phyloP scores from a whole-genome alignment of 2,113 vertebrate species.

The Antechinus stuartii region DNA sequence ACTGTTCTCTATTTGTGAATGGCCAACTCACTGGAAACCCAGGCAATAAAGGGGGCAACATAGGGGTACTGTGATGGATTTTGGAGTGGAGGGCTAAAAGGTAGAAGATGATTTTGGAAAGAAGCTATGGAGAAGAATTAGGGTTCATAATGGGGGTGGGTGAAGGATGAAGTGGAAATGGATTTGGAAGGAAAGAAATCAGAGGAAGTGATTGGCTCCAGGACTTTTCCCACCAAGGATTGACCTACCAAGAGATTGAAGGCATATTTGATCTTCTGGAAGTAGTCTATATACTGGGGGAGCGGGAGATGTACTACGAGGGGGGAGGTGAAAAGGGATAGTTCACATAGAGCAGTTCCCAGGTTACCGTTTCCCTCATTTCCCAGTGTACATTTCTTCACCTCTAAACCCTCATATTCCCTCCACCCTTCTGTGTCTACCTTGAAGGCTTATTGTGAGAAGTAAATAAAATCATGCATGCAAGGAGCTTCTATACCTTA shows the following conservation, averaged over 20 bases:
- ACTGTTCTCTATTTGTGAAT: not conserved
- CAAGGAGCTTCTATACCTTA: not conserved
- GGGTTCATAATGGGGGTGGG: not conserved
- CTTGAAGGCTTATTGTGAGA: not conserved
- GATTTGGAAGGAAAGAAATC: not conserved
- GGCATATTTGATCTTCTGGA: slow-evolving; percentile 89
- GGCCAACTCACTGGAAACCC: not conserved
- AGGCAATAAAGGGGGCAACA: not conserved
- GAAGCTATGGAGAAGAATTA: not conserved
- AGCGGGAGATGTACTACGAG: slow-evolving; percentile 38
- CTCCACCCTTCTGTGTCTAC: not conserved
- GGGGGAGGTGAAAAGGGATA: accelerated
- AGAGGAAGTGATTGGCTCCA: not conserved
- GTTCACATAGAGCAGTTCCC: not conserved
- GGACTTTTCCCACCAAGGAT: not conserved
- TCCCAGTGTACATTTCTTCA: not conserved
- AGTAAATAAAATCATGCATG: not conserved
- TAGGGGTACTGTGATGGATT: not conserved
- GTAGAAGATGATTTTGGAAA: not conserved
- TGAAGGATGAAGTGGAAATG: not conserved
- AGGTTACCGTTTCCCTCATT: not conserved
- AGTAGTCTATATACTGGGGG: slow-evolving; percentile 68
- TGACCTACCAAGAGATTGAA: slow-evolving; percentile 88
- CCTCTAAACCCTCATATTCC: not conserved
- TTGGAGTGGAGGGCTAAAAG: not conserved